Evolutionary conservation across 2,797 vertebrate species (phyloP).

Genomic region (Enteromius anoplus): DNA sequence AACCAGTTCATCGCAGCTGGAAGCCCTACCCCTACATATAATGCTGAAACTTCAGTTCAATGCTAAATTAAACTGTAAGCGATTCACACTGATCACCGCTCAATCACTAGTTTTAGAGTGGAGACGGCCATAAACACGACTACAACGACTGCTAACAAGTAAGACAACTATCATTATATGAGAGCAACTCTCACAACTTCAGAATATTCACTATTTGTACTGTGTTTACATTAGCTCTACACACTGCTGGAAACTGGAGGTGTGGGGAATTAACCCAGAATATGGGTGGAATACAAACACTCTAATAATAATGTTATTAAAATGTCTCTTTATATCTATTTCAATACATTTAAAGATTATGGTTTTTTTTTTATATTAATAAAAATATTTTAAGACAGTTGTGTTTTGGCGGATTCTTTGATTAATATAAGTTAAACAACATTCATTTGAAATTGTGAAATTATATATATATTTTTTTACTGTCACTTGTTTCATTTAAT

Average conservation of each 20-base stretch:
- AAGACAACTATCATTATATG: background rate
- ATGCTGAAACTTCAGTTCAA: background rate
- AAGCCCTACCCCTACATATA: slow-evolving; percentile 12
- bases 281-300: no score
- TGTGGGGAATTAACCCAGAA: background rate
- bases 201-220: background rate
- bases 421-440: background rate
- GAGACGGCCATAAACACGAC: background rate
- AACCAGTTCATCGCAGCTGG: slow-evolving; percentile 15
- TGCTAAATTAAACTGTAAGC: background rate
- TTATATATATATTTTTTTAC: no score
- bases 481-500: background rate
- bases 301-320: no score
- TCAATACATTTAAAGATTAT: background rate
- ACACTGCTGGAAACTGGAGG: background rate
- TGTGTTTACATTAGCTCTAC: background rate
- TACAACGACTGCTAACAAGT: slow-evolving; percentile 12
- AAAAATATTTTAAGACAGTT: background rate
- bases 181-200: background rate
- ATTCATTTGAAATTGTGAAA: background rate
- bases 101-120: background rate
- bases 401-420: background rate
- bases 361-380: background rate
- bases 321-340: no score
- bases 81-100: background rate